Conservation (phyloP, 1,140 invertebrate genomes). For the Asobara japonica region DNA sequence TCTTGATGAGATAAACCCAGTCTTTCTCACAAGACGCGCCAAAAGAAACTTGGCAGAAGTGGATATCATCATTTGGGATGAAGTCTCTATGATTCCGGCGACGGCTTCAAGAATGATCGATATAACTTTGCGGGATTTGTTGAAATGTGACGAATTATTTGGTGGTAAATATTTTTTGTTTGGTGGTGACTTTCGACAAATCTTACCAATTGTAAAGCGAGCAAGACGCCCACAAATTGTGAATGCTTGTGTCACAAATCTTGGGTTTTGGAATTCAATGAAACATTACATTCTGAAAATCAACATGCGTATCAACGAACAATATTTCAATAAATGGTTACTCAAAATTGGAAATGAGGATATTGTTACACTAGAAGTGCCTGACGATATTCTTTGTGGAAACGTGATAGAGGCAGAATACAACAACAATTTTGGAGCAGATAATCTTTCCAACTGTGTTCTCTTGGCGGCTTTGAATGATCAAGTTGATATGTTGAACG, state of each 20-base stretch:
- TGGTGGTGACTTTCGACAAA: neutral
- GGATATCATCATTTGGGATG: no score
- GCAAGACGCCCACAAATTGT: neutral
- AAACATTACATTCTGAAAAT: neutral
- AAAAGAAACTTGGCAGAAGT: neutral
- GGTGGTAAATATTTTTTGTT: neutral
- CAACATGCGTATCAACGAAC: neutral
- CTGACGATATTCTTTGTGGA: no score
- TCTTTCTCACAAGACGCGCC: neutral
- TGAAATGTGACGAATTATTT: neutral
- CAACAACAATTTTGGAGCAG: neutral
- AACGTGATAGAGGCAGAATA: no score
- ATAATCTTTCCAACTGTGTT: neutral
- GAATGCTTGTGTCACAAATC: neutral
- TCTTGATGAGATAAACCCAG: neutral
- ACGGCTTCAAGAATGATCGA: neutral
- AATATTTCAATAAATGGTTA: neutral
- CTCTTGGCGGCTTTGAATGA: slow-evolving; percentile 23
- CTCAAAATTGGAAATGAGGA: neutral
- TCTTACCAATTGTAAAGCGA: neutral
- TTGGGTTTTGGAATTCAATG: neutral
- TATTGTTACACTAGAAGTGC: no score
- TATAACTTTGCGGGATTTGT: neutral
- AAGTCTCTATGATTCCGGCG: neutral
- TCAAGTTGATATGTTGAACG: slow-evolving; percentile 10